Percentiles rank a stretch among this genome's conserved stretches.
Conservation (phyloP, 1,140 invertebrate genomes). For the Drosophila seguyi region DNA sequence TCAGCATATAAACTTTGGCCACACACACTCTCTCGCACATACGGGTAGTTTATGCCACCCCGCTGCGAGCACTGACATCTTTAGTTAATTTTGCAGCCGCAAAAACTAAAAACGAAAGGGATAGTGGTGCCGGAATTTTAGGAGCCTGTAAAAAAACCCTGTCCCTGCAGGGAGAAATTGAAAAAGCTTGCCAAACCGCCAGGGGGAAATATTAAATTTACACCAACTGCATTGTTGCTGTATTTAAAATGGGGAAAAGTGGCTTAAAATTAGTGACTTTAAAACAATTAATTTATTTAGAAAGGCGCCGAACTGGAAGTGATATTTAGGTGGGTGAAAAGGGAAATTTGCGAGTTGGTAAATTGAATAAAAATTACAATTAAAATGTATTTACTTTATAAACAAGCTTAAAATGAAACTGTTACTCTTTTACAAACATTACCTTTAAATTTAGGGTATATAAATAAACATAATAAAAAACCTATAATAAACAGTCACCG, state of each 20-base stretch:
- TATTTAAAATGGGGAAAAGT: neutral
- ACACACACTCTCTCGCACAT: conserved; percentile 27
- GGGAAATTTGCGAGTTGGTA: no score
- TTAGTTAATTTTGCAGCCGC: conserved; percentile 71
- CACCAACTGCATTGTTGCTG: neutral
- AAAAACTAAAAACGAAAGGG: conserved; percentile 47
- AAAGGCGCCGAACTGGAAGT: no score
- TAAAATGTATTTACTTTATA: neutral
- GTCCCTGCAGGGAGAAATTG: conserved; percentile 8
- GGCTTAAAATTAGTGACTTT: neutral
- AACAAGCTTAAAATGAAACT: neutral
- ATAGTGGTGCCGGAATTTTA: conserved; percentile 26
- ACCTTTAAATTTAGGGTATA: no score
- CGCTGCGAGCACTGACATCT: conserved; percentile 68
- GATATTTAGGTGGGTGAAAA: neutral
- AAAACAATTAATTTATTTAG: neutral
- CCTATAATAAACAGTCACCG: neutral
- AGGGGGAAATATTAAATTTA: conserved; percentile 7
- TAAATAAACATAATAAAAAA: neutral
- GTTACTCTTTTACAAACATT: no score
- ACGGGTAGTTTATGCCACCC: conserved; percentile 58
- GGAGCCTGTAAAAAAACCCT: conserved; percentile 16
- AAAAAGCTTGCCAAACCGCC: conserved; percentile 4
- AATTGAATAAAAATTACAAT: no score
- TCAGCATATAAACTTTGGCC: conserved; percentile 71